Evolutionary conservation across 1,140 invertebrate genomes (phyloP).

Genomic region (Uloborus diversus): DNA sequence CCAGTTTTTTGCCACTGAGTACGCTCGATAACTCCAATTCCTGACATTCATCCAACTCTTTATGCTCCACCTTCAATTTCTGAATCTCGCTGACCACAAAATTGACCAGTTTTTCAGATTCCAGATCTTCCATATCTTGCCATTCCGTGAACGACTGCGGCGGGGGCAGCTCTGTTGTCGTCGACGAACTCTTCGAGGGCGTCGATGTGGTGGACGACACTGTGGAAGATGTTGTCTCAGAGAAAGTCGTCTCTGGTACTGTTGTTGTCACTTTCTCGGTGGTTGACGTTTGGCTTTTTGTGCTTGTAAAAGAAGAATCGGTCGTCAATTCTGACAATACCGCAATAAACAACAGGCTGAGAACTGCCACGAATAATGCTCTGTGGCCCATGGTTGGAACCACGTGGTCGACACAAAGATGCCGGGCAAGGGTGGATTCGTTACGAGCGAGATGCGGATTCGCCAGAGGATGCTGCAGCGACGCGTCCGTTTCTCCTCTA

Average conservation of each 20-base stretch:
- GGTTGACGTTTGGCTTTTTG: background rate
- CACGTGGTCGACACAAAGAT: background rate
- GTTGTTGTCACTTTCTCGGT: background rate
- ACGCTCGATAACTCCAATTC: conserved; percentile 43
- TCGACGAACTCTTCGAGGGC: background rate
- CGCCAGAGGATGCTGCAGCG: conserved; percentile 10
- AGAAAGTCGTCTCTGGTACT: background rate
- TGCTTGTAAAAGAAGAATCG: background rate
- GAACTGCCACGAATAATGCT: background rate
- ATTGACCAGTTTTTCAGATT: conserved; percentile 42
- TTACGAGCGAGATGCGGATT: background rate
- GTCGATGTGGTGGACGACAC: background rate
- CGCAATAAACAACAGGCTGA: background rate
- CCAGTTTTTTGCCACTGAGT: conserved; percentile 44
- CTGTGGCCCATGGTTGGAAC: background rate
- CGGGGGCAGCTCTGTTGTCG: background rate
- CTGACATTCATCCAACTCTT: conserved; percentile 51
- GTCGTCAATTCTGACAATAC: background rate
- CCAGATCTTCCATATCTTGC: conserved; percentile 41
- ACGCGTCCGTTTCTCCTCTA: conserved; percentile 33
- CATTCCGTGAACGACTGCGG: conserved; percentile 17
- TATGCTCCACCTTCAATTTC: conserved; percentile 53
- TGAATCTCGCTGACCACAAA: conserved; percentile 50
- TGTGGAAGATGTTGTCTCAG: background rate
- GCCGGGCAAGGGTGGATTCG: background rate